Evolutionary conservation across 92 coral and sea anemone species (phyloP).

Genomic region (Parazoanthus swiftii): DNA sequence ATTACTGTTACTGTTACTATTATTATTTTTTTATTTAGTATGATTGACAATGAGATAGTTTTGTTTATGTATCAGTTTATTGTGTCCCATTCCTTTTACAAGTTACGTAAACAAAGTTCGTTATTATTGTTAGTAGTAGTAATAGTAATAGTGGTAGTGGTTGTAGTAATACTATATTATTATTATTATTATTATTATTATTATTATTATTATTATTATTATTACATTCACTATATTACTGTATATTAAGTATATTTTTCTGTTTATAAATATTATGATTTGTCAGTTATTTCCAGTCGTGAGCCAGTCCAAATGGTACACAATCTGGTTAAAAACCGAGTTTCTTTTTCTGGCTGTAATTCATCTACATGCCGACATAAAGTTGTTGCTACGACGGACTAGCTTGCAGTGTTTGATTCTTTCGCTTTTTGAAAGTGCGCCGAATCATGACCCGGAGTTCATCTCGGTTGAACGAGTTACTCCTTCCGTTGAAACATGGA

Average conservation of each 20-base stretch:
- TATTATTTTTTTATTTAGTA: too few relatives aligned
- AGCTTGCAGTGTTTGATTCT: neutral
- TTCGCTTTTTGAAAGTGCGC: neutral
- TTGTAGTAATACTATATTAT: too few relatives aligned
- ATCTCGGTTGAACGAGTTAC: slow-evolving; percentile 17
- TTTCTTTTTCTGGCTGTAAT: neutral
- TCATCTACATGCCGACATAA: neutral
- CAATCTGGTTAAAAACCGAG: too few relatives aligned
- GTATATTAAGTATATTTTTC: too few relatives aligned
- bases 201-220: too few relatives aligned
- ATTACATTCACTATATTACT: too few relatives aligned
- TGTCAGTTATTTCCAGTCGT: too few relatives aligned
- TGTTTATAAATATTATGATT: too few relatives aligned
- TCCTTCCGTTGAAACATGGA: neutral
- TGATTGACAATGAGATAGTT: neutral
- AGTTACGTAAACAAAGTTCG: neutral
- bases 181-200: too few relatives aligned
- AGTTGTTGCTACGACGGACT: neutral
- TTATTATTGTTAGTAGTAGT: too few relatives aligned
- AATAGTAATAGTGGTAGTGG: too few relatives aligned
- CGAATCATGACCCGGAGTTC: neutral
- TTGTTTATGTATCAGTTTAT: neutral
- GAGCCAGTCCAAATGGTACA: neutral
- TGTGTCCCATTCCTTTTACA: neutral
- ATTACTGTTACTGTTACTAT: neutral